These are phyloP conservation scores for Ctenoplectra terminalis DNA, from an alignment of 1,140 invertebrate species.

Conservation along the genomic window DNA sequence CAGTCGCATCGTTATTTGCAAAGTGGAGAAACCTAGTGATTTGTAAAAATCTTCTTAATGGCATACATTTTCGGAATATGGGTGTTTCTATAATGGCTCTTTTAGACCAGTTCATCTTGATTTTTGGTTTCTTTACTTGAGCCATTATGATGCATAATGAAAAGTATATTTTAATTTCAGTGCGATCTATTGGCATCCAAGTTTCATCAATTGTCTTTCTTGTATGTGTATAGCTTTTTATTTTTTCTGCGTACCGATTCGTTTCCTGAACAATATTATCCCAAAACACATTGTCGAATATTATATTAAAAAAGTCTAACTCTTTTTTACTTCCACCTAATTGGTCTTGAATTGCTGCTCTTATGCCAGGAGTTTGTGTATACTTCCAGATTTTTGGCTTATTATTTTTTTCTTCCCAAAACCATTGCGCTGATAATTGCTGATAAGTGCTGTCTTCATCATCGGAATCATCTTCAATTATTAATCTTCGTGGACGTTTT, in stretches of 20 bases:
- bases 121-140: constrained; percentile 51
- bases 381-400: constrained; percentile 42
- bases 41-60: constrained; percentile 41
- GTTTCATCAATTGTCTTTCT: constrained; percentile 45
- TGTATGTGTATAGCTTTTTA: constrained; percentile 9
- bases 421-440: constrained; percentile 32
- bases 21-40: constrained; percentile 44
- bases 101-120: constrained; percentile 50
- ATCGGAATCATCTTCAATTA: constrained; percentile 37
- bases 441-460: constrained; percentile 35
- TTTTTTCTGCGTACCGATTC: constrained; percentile 43
- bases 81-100: constrained; percentile 37
- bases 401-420: constrained; percentile 46
- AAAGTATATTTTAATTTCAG: constrained; percentile 52
- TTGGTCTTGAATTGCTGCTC: constrained; percentile 28
- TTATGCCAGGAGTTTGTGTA: constrained; percentile 38
- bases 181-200: constrained; percentile 25
- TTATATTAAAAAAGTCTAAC: constrained; percentile 46
- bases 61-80: constrained; percentile 46
- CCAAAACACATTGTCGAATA: constrained; percentile 48
- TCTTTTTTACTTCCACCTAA: constrained; percentile 38
- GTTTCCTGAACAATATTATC: constrained; percentile 38
- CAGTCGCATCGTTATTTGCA: constrained; percentile 45
- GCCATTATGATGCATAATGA: constrained; percentile 47
- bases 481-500: constrained; percentile 38